These are phyloP conservation scores for Dryomyza anilis DNA, from an alignment of 2,888 invertebrate species.

Conservation along the genomic window DNA sequence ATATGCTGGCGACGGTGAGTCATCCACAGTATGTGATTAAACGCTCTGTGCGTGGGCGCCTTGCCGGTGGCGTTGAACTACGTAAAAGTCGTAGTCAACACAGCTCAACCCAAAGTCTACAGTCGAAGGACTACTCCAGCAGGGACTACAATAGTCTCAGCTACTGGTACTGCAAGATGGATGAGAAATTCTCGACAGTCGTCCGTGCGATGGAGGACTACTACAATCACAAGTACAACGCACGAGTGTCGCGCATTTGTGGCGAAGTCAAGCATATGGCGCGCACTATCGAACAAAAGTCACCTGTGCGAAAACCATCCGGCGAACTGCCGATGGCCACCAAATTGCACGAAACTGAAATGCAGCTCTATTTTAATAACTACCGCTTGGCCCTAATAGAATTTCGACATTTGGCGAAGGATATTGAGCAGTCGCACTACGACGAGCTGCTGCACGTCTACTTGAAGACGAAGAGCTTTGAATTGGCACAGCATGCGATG, in stretches of 20 bases:
- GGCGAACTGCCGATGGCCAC: neutral
- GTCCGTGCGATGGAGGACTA: conserved; percentile 39
- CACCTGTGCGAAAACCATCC: neutral
- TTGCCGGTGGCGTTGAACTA: neutral
- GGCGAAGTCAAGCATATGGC: conserved; percentile 32
- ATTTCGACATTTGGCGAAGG: conserved; percentile 37
- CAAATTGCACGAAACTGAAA: neutral
- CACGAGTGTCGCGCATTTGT: conserved; percentile 36
- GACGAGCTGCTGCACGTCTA: conserved; percentile 38
- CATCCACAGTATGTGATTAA: no score
- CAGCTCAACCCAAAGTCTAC: neutral
- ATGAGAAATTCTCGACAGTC: conserved; percentile 35
- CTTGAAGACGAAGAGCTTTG: conserved; percentile 42
- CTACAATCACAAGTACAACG: conserved; percentile 35
- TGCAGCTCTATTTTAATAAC: conserved; percentile 4
- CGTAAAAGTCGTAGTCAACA: neutral
- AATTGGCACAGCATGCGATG: conserved; percentile 38
- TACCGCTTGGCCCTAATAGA: conserved; percentile 33
- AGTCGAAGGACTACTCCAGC: neutral
- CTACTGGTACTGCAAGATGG: conserved; percentile 45
- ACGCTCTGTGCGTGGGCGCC: no score
- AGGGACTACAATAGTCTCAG: conserved; percentile 39
- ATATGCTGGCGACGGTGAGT: no score
- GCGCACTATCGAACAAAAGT: conserved; percentile 26
- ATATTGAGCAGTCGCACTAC: conserved; percentile 35